A percentile compares a stretch with the other conserved stretches of the same genome.
These are phyloP conservation scores for Parnassius orleans DNA, from an alignment of 2,888 invertebrate species.

Conservation along the genomic window DNA sequence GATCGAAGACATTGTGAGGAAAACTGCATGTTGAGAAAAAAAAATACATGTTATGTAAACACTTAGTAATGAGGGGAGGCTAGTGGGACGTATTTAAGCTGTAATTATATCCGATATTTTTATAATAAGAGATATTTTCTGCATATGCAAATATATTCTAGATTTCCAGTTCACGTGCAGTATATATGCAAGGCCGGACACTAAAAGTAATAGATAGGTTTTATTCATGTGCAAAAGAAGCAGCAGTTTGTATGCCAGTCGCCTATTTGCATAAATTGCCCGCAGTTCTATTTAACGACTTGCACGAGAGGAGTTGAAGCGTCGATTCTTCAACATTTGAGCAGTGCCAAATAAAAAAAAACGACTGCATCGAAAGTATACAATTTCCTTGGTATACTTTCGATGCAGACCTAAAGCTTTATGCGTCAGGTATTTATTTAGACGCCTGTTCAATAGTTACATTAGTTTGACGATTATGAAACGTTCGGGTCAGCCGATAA, in stretches of 20 bases:
- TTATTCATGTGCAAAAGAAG: slow-evolving; percentile 13
- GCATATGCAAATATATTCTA: background rate
- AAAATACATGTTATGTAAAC: no score
- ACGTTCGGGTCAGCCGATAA: slow-evolving; percentile 69
- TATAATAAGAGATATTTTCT: background rate
- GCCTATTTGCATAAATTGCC: slow-evolving; percentile 12
- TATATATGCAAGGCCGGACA: background rate
- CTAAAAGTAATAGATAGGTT: background rate
- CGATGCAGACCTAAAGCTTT: background rate
- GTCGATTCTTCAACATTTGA: background rate
- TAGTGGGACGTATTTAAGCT: no score
- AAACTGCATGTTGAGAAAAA: no score
- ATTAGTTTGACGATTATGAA: slow-evolving; percentile 40
- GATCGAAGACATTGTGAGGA: no score
- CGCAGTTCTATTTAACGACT: slow-evolving; percentile 10
- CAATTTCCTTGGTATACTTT: background rate
- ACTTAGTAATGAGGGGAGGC: no score
- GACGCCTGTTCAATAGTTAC: slow-evolving; percentile 31
- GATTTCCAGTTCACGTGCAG: background rate
- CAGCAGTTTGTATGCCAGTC: slow-evolving; percentile 22
- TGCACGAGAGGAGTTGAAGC: slow-evolving; percentile 6
- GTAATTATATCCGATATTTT: background rate
- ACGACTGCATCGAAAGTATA: background rate
- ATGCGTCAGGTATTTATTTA: background rate
- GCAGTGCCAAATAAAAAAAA: no score